Conservation (phyloP, 2,113 vertebrate genomes). For the Pseudonaja textilis region DNA sequence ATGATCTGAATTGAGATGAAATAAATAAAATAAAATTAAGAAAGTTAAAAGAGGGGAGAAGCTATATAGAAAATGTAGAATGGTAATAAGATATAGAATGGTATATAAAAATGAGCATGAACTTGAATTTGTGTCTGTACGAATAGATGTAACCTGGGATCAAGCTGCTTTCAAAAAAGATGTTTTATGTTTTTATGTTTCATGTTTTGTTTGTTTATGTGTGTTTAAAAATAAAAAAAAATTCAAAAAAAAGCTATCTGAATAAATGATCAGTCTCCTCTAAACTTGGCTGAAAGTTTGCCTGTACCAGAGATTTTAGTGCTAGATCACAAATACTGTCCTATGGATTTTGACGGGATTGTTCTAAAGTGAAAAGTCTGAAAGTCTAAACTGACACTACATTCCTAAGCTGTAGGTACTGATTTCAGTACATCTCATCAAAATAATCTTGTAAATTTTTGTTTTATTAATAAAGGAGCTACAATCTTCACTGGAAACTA, state of each 20-base stretch:
- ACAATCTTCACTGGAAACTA: slow-evolving; percentile 7
- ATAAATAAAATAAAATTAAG: no score
- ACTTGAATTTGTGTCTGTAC: no score
- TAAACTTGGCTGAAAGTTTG: neutral
- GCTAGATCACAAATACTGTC: neutral
- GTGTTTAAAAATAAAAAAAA: no score
- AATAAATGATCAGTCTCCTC: neutral
- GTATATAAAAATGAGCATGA: no score
- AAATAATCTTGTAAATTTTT: neutral
- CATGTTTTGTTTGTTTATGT: no score
- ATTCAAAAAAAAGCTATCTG: neutral
- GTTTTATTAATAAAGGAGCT: neutral
- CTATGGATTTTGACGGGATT: neutral
- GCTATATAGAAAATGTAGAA: no score
- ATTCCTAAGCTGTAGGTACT: neutral
- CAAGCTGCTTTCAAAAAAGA: no score
- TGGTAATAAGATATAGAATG: no score
- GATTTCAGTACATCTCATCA: neutral
- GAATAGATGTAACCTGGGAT: no score
- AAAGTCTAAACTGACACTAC: neutral
- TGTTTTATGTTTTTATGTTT: no score
- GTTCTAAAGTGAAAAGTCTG: neutral
- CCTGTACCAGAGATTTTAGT: neutral
- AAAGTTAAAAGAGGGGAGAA: no score
- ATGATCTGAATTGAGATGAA: no score